phyloP scores from a whole-genome alignment of 23 tunicate genomes.

The Corella eumyota region DNA sequence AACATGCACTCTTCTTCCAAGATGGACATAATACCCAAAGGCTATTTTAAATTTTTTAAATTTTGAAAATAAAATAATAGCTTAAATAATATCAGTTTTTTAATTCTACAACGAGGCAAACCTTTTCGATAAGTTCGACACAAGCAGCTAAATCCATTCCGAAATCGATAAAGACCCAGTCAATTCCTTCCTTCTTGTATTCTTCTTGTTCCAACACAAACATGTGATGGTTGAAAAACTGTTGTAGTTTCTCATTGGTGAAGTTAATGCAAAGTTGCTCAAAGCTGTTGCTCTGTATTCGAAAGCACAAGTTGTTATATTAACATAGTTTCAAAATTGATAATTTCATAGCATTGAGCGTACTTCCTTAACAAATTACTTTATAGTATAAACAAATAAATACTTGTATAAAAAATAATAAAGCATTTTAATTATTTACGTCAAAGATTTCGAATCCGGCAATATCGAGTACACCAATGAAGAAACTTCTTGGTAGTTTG shows the following conservation, averaged over 20 bases:
- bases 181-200: slow-evolving; percentile 98
- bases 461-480: slow-evolving; percentile 97
- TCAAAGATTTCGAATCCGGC: slow-evolving; percentile 99
- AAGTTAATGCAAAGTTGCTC: slow-evolving; percentile 95
- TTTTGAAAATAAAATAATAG: no score
- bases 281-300: slow-evolving; percentile 72
- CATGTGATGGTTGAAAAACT: slow-evolving; percentile 98
- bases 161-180: slow-evolving; percentile 96
- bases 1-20: slow-evolving; percentile 98
- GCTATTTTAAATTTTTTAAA: slow-evolving; percentile 20
- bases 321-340: background rate
- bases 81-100: background rate
- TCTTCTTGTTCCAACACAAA: slow-evolving; percentile 96
- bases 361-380: no score
- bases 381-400: no score
- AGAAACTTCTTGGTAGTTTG: slow-evolving; percentile 82
- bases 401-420: no score
- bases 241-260: slow-evolving; percentile 95
- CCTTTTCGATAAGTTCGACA: slow-evolving; percentile 98
- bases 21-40: slow-evolving; percentile 95
- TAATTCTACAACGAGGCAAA: slow-evolving; percentile 3
- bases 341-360: background rate
- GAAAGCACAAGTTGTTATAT: background rate
- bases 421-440: slow-evolving; percentile 17
- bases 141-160: slow-evolving; percentile 96